Evolutionary conservation across 2,113 vertebrate species (phyloP).

Genomic region (Enhydra lutris): DNA sequence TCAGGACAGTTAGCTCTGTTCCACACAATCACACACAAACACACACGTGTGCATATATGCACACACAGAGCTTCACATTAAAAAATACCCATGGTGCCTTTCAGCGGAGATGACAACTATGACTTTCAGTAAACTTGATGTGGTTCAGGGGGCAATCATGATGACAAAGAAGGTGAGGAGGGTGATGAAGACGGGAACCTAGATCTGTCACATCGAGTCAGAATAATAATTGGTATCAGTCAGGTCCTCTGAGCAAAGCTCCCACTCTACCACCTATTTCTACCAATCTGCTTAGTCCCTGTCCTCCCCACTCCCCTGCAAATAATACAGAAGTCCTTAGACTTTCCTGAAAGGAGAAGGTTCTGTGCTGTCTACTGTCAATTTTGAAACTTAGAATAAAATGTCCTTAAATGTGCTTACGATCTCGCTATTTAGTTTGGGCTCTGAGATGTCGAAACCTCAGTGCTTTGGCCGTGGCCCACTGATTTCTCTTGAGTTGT

Average conservation of each 20-base stretch:
- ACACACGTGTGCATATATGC: neutral
- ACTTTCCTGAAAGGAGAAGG: neutral
- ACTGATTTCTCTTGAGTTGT: accelerated
- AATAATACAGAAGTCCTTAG: neutral
- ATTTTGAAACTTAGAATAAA: neutral
- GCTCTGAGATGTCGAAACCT: neutral
- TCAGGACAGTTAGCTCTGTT: neutral
- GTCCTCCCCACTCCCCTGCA: accelerated
- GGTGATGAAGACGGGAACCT: neutral
- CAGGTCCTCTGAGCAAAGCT: neutral
- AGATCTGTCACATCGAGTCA: accelerated
- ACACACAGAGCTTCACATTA: neutral
- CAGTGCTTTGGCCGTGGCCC: too few species aligned
- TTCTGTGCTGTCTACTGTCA: too few species aligned
- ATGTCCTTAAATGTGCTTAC: neutral
- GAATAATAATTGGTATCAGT: neutral
- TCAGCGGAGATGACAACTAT: neutral
- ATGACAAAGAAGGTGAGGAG: neutral
- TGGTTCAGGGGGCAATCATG: neutral
- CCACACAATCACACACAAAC: too few species aligned
- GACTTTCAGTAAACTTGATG: neutral
- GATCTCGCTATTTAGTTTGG: neutral
- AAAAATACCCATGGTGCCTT: neutral
- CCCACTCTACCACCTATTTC: neutral
- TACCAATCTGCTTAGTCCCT: neutral